Percentiles rank a stretch among this genome's conserved stretches.
Evolutionary conservation across 2,888 invertebrate species (phyloP).

Genomic region (Bellardia bayeri): DNA sequence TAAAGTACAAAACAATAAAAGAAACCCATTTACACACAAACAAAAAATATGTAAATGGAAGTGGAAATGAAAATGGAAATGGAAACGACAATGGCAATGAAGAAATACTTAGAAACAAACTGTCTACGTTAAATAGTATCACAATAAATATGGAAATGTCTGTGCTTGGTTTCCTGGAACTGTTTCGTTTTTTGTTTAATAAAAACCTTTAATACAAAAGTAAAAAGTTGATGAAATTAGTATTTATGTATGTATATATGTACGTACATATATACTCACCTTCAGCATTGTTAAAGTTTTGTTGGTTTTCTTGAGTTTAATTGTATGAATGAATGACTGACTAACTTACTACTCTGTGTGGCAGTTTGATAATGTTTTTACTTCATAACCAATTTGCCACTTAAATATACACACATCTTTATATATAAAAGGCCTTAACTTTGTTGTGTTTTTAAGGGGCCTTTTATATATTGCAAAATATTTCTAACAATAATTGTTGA

Average conservation of each 20-base stretch:
- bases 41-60: conserved; percentile 55
- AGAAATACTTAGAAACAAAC: conserved; percentile 29
- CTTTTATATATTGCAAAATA: too few species aligned
- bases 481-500: too few species aligned
- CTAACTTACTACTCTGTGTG: conserved; percentile 5
- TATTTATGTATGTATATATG: neutral
- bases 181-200: neutral
- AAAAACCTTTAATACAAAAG: conserved; percentile 9
- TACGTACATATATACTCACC: neutral
- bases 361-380: conserved; percentile 17
- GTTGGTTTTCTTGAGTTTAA: neutral
- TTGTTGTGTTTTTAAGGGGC: too few species aligned
- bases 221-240: neutral
- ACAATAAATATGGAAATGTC: conserved; percentile 60
- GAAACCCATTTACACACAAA: conserved; percentile 33
- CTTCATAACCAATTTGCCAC: conserved; percentile 31
- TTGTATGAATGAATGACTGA: conserved; percentile 29
- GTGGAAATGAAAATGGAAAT: conserved; percentile 62
- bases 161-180: conserved; percentile 55
- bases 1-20: conserved; percentile 32
- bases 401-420: neutral
- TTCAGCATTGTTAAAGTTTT: neutral
- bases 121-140: neutral
- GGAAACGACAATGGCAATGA: conserved; percentile 46
- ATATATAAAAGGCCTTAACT: neutral